Percentiles rank a stretch among this genome's conserved stretches.
Conservation (phyloP, 1,140 invertebrate species). For the Metaphire vulgaris region DNA sequence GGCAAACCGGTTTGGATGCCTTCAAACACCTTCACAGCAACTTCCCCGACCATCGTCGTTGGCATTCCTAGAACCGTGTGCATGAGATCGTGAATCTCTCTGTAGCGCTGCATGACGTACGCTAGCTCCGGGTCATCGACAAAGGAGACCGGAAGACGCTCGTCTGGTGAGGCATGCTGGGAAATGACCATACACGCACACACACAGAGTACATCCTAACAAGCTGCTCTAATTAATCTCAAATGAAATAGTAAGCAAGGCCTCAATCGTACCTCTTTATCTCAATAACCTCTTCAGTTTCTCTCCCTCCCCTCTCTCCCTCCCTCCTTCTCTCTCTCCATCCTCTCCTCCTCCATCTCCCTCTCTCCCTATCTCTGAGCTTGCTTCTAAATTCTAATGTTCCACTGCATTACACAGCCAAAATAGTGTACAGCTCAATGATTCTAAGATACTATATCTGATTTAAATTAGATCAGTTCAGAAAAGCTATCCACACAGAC, state of each 20-base stretch:
- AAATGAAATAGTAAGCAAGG: background rate
- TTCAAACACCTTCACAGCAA: slow-evolving; percentile 95
- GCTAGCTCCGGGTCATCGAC: slow-evolving; percentile 81
- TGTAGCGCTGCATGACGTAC: slow-evolving; percentile 93
- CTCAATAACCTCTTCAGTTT: too few relatives aligned
- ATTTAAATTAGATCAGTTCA: too few relatives aligned
- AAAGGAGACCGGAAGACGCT: slow-evolving; percentile 77
- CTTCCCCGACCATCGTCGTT: slow-evolving; percentile 84
- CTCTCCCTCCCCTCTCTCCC: too few relatives aligned
- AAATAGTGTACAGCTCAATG: too few relatives aligned
- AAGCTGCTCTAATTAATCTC: background rate
- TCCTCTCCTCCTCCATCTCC: too few relatives aligned
- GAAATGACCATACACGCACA: background rate
- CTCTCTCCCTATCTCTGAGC: too few relatives aligned
- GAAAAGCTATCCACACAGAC: too few relatives aligned
- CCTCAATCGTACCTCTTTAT: background rate
- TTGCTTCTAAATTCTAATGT: too few relatives aligned
- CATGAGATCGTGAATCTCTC: slow-evolving; percentile 90
- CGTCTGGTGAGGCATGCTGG: slow-evolving; percentile 68
- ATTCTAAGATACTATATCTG: too few relatives aligned
- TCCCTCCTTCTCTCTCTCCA: too few relatives aligned
- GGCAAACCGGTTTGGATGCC: slow-evolving; percentile 62
- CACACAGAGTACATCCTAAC: background rate
- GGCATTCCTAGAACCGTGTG: slow-evolving; percentile 86
- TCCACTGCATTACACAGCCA: too few relatives aligned